These are phyloP conservation scores for Egretta garzetta DNA, from an alignment of 2,113 vertebrate species.

Conservation along the genomic window DNA sequence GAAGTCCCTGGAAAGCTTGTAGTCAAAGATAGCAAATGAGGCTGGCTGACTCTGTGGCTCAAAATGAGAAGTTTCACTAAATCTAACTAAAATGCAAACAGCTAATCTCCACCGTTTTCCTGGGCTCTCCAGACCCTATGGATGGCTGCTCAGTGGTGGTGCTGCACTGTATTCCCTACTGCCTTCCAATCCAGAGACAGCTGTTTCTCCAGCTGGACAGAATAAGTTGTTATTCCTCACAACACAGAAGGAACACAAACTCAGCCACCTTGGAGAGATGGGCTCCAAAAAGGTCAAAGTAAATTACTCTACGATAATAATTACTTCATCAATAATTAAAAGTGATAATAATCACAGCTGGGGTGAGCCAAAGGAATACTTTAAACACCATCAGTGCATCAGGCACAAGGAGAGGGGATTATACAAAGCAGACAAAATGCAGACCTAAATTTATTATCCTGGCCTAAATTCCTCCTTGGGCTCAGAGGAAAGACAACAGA, in stretches of 20 bases:
- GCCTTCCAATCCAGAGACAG: background rate
- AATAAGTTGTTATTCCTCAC: background rate
- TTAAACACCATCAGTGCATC: background rate
- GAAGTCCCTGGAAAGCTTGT: background rate
- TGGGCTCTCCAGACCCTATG: background rate
- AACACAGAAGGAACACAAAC: background rate
- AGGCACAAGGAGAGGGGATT: background rate
- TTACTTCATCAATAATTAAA: constrained; percentile 48
- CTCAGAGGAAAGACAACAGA: background rate
- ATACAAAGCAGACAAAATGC: background rate
- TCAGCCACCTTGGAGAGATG: background rate
- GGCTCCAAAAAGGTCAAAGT: constrained; percentile 1
- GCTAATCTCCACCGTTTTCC: background rate
- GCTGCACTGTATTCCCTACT: background rate
- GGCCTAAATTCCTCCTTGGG: background rate
- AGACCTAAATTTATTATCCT: background rate
- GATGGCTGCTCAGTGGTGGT: background rate
- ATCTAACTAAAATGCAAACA: background rate
- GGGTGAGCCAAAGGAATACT: background rate
- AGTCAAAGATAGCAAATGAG: background rate
- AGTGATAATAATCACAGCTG: background rate
- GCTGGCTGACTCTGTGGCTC: background rate
- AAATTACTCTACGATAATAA: constrained; percentile 9
- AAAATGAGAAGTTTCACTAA: background rate
- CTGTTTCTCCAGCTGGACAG: background rate